These are phyloP conservation scores for Erethizon dorsatum DNA, from an alignment of 2,797 vertebrate genomes.

Conservation along the genomic window DNA sequence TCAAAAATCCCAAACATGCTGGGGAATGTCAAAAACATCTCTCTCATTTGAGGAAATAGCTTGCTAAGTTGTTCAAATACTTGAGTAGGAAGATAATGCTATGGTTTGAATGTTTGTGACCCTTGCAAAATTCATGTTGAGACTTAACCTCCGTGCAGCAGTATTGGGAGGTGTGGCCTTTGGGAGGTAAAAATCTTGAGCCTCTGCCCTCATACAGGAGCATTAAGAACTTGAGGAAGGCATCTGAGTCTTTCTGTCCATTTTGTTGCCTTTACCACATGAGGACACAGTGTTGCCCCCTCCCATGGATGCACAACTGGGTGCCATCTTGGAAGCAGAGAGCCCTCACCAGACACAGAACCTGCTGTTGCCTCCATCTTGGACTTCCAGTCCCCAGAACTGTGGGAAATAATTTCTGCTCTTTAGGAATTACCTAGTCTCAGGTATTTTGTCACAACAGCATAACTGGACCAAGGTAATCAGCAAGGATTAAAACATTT, in stretches of 20 bases:
- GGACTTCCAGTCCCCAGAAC: no score
- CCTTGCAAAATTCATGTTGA: neutral
- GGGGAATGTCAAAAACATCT: neutral
- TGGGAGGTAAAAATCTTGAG: no score
- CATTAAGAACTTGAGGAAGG: no score
- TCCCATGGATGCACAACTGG: rapidly evolving
- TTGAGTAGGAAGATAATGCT: neutral
- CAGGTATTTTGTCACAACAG: neutral
- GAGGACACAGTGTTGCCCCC: rapidly evolving
- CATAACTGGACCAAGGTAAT: neutral
- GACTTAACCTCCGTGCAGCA: neutral
- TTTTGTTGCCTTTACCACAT: neutral
- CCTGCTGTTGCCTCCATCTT: neutral
- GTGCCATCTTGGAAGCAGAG: neutral
- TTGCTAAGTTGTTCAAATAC: neutral
- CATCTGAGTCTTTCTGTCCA: neutral
- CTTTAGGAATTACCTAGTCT: neutral
- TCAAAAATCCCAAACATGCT: neutral
- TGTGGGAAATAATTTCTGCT: neutral
- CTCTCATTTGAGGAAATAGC: neutral
- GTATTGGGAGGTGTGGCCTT: no score
- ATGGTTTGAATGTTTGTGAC: neutral
- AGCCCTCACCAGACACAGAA: neutral
- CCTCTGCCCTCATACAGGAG: neutral
- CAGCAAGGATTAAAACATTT: neutral